Evolutionary conservation across 2,888 invertebrate species (phyloP), one percentile per base, ranked within the genome.

Genomic region (Ferrisia virgata): DNA sequence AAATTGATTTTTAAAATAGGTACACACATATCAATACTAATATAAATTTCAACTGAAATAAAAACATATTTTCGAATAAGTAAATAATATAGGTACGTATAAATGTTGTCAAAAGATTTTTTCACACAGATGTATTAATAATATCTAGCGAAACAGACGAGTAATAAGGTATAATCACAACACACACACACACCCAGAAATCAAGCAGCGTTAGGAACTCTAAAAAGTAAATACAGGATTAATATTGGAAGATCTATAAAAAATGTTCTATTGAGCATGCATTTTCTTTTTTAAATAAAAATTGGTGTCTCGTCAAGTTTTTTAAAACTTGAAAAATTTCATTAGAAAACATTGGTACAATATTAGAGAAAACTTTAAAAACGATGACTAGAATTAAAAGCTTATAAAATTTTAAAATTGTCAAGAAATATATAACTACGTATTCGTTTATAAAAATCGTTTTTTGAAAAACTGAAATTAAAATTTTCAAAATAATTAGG

Each of bases 281-380:
- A 22, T 36, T 69, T 33, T 76, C 36, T 15, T 76, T 28, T 58
- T 33, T 9, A 15, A 36, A 76, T 36, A 76, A 76, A 76, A 76
- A 76, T 76, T 76, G 72, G 72, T 76, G 72, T 76, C 36, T 76
- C 53, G 53, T 69, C 72, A 36, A 76, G 18, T 76, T 33, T 76
- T 76, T 76, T 4, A 28, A 36, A 76, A 36, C 36, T 76, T 76
- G 28, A 18, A 76, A 36, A 36, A 36, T 36, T 36, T 4, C 13
- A 76, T 36, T 36, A 11, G 13, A 76, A 76, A 58, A 69, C 28
- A 15, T 28, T 69, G 31, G 15, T 31, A 69, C 4, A 47, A 47
- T n/a, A 47, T 47, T 47, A 47, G 4, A 69, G n/a, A 69, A 76
- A 76, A 18, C 18, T 36, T 9, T 76, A 76, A 76, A 76, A 76